Base-by-base conservation (phyloP, 2,113 vertebrate genomes). In the Lepus timidus region DNA sequence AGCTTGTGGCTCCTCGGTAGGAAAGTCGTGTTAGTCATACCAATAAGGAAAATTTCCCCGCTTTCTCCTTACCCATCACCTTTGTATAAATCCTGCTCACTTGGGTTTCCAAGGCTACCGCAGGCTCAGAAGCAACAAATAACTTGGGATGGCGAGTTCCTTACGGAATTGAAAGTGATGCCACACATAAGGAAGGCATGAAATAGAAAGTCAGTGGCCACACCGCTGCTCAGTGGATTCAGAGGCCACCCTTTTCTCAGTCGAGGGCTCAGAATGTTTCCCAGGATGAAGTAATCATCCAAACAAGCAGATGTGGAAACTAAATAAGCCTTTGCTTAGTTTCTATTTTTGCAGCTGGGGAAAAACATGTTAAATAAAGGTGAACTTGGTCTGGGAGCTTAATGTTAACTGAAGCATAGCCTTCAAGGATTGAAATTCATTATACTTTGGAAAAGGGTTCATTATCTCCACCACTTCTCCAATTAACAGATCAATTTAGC, bases 291-390 rank as follows among this genome's bases (percentile, higher is more conserved):
- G 80, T 91, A 90, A 96, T 91, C 44, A 76, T 61, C 55, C 49
- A 96, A 83, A 89, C 61, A 93, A 91, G 61, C 86, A 96, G 75
- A 73, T 90, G 79, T 94, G 55, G 85, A 94, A 96, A 83, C n/a
- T 39, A 88, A 94, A 76, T 64, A 86, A 67, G 49, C 4, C 44
- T 88, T 95, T 88, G 71, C 89, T 83, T 78, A 86, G 65, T 94
- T 97, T 93, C 65, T 49, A 68, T 58, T 94, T 95, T 89, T 80
- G 62, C 76, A 89, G 80, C 80, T 96, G 44, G 65, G 36, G 64
- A 79, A 95, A 94, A 91, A 33, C 64, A 93, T 67, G 31, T 65
- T 52, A 92, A 82, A 91, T 70, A 71, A 94, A 95, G 75, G 93
- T 87, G 51, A 86, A 65, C 88, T 84, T 84, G 31, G 44, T 80